Base-by-base conservation (phyloP, 2,113 vertebrate genomes). In the Cyrtonyx montezumae region DNA sequence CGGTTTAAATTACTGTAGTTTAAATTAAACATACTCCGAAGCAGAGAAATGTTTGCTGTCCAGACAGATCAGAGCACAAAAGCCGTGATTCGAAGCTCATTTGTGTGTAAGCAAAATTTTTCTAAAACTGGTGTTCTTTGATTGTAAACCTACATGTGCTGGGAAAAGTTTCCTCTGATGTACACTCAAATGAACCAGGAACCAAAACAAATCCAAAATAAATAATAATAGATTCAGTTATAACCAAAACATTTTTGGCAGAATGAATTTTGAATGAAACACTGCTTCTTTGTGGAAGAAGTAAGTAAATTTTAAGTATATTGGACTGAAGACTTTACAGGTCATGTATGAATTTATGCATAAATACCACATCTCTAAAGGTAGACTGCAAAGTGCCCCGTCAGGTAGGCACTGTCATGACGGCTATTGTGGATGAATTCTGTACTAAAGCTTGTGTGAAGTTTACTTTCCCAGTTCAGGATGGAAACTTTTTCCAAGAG, bases 401-500 rank as follows among this genome's bases (percentile, higher is more conserved):
- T 46, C 67, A 88, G 9, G 26, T 56, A 36, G 49, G 61, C 65
- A 61, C 19, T 62, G 73, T 12, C 40, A 74, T 63, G 10, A 30
- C 79, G 74, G 43, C 59, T 94, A 19, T 30, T 83, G 59, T 36
- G 40, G 19, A 36, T 87, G 83, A 88, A 93, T 73, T 48, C 51
- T 93, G 8, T 63, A 28, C 76, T 66, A 92, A 88, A 83, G 1
- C 48, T 79, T 84, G 58, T 79, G 76, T 68, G 49, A 88, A 77
- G 45, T 88, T 87, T 91, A 42, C 40, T 81, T 83, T 92, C 86
- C 42, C 14, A 80, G 13, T 87, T 67, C 56, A 87, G 61, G n/a
- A 45, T 65, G 37, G 65, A 85, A 70, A 79, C 73, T 94, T 89
- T 53, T 90, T 94, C 85, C 83, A 93, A 89, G 65, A 83, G 68